Base-by-base conservation (phyloP, 2,888 invertebrate species). In the Drosophila kanekoi region DNA sequence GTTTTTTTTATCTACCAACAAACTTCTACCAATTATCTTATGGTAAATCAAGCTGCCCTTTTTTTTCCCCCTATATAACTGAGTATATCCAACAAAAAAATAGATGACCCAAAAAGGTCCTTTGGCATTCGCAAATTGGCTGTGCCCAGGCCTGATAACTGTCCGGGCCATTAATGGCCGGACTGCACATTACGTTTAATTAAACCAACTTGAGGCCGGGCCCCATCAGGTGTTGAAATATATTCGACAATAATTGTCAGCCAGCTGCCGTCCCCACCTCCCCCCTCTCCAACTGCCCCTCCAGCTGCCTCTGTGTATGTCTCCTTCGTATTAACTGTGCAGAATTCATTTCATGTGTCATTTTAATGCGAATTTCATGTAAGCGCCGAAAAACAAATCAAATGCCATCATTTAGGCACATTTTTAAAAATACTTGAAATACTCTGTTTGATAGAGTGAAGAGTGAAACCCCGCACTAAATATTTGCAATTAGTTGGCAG, bases 311-410 rank as follows among this genome's bases (percentile, higher is more conserved):
- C 23, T 9, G 9, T 51, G 32, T n/a, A n/a, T 35, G 13, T 33
- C 16, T 33, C 60, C 68, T 48, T 60, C 23, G 23, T 23, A 23
- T 23, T 54, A 56, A 40, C 37, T 23, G 23, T 38, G 44, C 43
- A 53, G 64, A 37, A 60, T 47, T 10, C 23, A 45, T n/a, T n/a
- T n/a, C n/a, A n/a, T n/a, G n/a, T n/a, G 75, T 72, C 82, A 78
- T 87, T 84, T 77, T 81, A 87, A 84, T 84, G 84, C 66, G 73
- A 81, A 67, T 79, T 77, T 84, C 85, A 61, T 84, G 88, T 84
- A 53, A 58, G 57, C 16, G 18, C 32, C 56, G 66, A 58, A 63
- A 9, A 9, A 9, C 48, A 71, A 78, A 80, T 76, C 76, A 79
- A 69, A 82, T 88, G 67, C 38, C 40, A 72, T 66, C 53, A 33